Conservation (phyloP, 2,888 invertebrate species). For the Onthophagus sagittarius region DNA sequence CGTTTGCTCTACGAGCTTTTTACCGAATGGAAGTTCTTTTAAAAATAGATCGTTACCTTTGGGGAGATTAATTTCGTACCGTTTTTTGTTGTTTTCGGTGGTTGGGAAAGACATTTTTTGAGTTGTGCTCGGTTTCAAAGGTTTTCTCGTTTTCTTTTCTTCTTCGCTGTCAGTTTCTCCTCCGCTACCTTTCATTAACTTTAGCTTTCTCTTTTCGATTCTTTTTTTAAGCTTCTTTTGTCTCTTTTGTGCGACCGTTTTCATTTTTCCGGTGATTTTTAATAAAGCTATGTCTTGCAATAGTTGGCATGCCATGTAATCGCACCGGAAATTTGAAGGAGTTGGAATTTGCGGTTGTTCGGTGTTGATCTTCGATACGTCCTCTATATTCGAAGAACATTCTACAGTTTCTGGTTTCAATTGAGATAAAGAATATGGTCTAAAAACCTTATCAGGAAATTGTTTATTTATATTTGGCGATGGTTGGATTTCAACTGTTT, state of each 20-base stretch:
- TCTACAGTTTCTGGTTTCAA: too few species aligned
- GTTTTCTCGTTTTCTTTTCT: conserved; percentile 6
- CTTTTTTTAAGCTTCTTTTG: conserved; percentile 19
- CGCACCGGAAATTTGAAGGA: conserved; percentile 1
- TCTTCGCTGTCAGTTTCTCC: neutral
- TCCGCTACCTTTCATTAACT: conserved; percentile 8
- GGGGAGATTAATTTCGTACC: neutral
- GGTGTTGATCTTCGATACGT: neutral
- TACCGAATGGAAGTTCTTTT: conserved; percentile 13
- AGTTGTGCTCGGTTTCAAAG: neutral
- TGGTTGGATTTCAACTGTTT: neutral
- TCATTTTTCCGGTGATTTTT: conserved; percentile 22
- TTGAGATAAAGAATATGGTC: too few species aligned
- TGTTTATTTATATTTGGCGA: too few species aligned
- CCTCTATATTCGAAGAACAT: neutral
- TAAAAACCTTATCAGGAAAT: too few species aligned
- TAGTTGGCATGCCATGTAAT: conserved; percentile 22
- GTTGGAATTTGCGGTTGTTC: conserved; percentile 1
- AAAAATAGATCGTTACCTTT: conserved; percentile 6
- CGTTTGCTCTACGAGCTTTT: neutral
- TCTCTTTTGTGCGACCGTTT: conserved; percentile 15
- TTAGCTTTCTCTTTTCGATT: conserved; percentile 14
- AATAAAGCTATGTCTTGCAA: conserved; percentile 25
- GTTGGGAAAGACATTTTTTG: neutral
- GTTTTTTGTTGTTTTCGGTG: neutral